phyloP scores from a whole-genome alignment of 2,113 vertebrate species.

The Hippocampus zosterae region DNA sequence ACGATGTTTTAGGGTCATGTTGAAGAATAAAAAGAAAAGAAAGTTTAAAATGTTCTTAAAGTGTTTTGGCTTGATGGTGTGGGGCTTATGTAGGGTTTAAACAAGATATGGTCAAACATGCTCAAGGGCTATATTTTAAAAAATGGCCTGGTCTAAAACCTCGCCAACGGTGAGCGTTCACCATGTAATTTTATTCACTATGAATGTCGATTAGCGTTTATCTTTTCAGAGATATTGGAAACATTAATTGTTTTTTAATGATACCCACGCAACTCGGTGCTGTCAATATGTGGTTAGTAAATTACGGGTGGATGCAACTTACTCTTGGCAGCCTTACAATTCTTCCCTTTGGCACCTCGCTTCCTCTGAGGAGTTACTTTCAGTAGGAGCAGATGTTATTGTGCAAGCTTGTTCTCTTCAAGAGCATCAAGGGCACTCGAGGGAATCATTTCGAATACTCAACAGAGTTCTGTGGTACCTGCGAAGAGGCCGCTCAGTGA shows the following conservation, averaged over 20 bases:
- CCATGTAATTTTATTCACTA: no score
- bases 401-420: background rate
- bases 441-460: background rate
- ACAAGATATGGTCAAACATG: no score
- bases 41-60: no score
- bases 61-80: no score
- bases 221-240: background rate
- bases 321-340: background rate
- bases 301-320: background rate
- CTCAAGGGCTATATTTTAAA: no score
- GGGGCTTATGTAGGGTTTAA: no score
- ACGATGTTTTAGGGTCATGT: no score
- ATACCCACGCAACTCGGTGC: background rate
- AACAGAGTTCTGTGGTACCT: background rate
- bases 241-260: background rate
- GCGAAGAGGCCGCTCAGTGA: background rate
- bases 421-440: background rate
- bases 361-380: background rate
- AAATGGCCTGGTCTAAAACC: no score
- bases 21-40: no score
- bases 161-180: no score
- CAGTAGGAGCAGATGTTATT: slow-evolving; percentile 1
- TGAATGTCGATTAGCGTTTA: background rate
- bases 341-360: background rate
- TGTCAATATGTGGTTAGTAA: background rate